These are phyloP conservation scores for Periplaneta americana DNA, from an alignment of 1,140 invertebrate genomes.

Conservation along the genomic window DNA sequence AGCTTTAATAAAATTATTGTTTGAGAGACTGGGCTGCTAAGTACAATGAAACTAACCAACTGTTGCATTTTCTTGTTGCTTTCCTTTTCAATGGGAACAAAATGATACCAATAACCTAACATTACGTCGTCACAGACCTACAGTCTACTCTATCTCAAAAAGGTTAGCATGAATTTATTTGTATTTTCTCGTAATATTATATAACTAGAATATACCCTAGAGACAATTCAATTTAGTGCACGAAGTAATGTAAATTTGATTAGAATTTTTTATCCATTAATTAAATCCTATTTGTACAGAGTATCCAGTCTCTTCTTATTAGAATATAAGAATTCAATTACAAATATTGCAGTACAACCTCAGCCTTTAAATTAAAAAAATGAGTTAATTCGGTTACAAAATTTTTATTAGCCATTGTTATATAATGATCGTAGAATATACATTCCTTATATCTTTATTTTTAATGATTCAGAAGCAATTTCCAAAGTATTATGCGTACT, in stretches of 20 bases:
- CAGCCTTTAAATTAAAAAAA: not conserved
- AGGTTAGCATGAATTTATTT: slow-evolving; percentile 37
- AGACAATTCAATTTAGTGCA: not conserved
- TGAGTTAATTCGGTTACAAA: not conserved
- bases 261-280: not conserved
- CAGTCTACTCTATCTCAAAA: slow-evolving; percentile 45
- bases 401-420: not conserved
- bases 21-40: not conserved
- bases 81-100: not conserved
- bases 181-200: slow-evolving; percentile 15
- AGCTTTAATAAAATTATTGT: not conserved
- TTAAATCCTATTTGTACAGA: not conserved
- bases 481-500: too few species aligned
- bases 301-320: not conserved
- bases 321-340: not conserved
- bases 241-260: not conserved
- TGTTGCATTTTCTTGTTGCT: not conserved
- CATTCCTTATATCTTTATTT: not conserved
- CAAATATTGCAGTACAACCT: not conserved
- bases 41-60: not conserved
- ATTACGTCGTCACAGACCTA: slow-evolving; percentile 1
- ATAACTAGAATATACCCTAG: not conserved
- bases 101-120: not conserved
- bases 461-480: too few species aligned
- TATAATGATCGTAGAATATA: too few species aligned